These are phyloP conservation scores for Leptatherina wallacei DNA, from an alignment of 2,797 vertebrate species.

Conservation along the genomic window DNA sequence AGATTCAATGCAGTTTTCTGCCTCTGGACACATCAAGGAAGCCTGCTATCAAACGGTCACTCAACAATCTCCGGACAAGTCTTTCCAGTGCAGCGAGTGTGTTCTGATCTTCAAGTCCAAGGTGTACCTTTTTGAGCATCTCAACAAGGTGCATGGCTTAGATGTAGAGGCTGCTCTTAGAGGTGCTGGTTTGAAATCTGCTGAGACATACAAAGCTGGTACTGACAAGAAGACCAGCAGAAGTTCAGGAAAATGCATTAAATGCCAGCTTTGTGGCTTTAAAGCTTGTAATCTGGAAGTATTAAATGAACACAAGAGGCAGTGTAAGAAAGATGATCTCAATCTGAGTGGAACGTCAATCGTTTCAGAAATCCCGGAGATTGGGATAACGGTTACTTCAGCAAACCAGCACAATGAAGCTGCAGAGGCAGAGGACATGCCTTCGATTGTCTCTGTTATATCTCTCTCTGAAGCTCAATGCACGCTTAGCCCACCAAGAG, in stretches of 20 bases:
- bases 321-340: slow-evolving; percentile 75
- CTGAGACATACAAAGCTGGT: slow-evolving; percentile 62
- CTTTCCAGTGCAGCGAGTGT: slow-evolving; percentile 89
- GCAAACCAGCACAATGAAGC: slow-evolving; percentile 78
- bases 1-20: slow-evolving; percentile 81
- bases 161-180: slow-evolving; percentile 68
- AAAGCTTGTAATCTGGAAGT: slow-evolving; percentile 78
- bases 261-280: slow-evolving; percentile 87
- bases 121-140: slow-evolving; percentile 89
- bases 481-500: slow-evolving; percentile 77
- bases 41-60: slow-evolving; percentile 67
- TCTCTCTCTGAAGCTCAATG: slow-evolving; percentile 74
- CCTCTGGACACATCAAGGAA: slow-evolving; percentile 80
- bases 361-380: slow-evolving; percentile 81
- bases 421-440: slow-evolving; percentile 58
- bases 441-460: slow-evolving; percentile 48
- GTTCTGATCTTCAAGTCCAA: slow-evolving; percentile 89
- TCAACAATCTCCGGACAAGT: slow-evolving; percentile 78
- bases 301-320: slow-evolving; percentile 86
- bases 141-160: slow-evolving; percentile 85
- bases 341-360: slow-evolving; percentile 70
- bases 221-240: slow-evolving; percentile 77
- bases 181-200: slow-evolving; percentile 77
- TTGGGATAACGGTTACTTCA: slow-evolving; percentile 77
- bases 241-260: slow-evolving; percentile 80